phyloP scores from a whole-genome alignment of 2,888 invertebrate species.

The Caenorhabditis panamensis region DNA sequence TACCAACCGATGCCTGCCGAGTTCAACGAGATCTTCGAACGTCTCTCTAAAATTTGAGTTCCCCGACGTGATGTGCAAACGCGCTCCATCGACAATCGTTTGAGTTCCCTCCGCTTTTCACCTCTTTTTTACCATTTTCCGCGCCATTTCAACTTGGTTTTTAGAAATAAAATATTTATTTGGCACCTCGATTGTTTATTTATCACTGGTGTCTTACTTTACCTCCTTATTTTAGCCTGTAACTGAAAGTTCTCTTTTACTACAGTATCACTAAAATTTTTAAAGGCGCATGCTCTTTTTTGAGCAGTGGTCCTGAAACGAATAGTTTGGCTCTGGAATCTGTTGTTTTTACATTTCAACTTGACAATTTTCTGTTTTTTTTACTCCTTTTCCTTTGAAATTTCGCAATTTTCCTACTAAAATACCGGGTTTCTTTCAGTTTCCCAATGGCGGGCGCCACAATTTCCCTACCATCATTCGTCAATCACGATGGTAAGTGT shows the following conservation, averaged over 20 bases:
- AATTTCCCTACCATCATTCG: slow-evolving; percentile 45
- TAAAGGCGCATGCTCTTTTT: not conserved
- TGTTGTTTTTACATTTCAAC: not conserved
- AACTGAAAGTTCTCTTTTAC: not conserved
- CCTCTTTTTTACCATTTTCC: too few species aligned
- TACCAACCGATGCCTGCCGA: slow-evolving; percentile 57
- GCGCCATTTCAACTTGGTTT: not conserved
- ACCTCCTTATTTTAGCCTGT: too few species aligned
- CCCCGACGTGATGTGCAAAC: not conserved
- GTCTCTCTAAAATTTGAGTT: not conserved
- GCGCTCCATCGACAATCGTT: slow-evolving; percentile 29
- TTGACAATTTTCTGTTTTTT: not conserved
- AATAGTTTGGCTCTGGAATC: too few species aligned
- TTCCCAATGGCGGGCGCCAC: slow-evolving; percentile 21
- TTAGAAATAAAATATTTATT: not conserved
- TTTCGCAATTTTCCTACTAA: not conserved
- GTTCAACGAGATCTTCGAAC: slow-evolving; percentile 43
- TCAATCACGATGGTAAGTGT: slow-evolving; percentile 48
- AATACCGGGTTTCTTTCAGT: not conserved
- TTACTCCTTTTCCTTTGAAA: not conserved
- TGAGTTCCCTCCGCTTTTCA: slow-evolving; percentile 12
- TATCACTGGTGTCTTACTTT: too few species aligned
- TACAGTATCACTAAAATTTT: too few species aligned
- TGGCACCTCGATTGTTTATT: not conserved
- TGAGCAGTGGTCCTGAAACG: not conserved